A percentile compares a stretch with the other conserved stretches of the same genome.
phyloP scores from a whole-genome alignment of 2,888 invertebrate genomes.

The Leucania comma region DNA sequence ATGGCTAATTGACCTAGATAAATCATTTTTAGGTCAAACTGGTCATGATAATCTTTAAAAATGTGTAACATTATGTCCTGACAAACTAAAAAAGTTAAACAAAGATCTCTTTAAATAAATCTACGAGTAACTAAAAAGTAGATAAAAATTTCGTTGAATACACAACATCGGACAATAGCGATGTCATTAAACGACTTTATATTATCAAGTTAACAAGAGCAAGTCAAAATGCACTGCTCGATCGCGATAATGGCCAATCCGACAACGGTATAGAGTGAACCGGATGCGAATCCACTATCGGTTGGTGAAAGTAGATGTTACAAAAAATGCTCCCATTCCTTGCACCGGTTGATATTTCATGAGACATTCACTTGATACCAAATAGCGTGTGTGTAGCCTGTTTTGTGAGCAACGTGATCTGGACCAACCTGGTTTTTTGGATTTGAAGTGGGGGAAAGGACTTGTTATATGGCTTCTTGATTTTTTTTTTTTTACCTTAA shows the following conservation, averaged over 20 bases:
- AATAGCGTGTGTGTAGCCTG: slow-evolving; percentile 65
- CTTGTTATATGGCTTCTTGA: slow-evolving; percentile 18
- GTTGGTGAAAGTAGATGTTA: slow-evolving; percentile 89
- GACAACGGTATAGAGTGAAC: slow-evolving; percentile 85
- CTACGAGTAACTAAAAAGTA: slow-evolving; percentile 20
- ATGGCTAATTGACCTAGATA: slow-evolving; percentile 17
- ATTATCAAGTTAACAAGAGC: slow-evolving; percentile 61
- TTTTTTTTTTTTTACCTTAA: neutral
- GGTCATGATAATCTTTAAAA: neutral
- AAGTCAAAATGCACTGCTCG: slow-evolving; percentile 71
- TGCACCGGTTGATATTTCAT: slow-evolving; percentile 87
- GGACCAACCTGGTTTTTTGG: slow-evolving; percentile 54
- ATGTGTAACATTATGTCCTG: neutral
- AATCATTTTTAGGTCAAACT: neutral
- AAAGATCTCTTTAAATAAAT: slow-evolving; percentile 3
- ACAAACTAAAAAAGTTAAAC: neutral
- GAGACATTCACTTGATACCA: slow-evolving; percentile 85
- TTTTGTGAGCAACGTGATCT: slow-evolving; percentile 61
- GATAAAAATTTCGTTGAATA: slow-evolving; percentile 16
- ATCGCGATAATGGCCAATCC: slow-evolving; percentile 80
- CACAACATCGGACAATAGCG: slow-evolving; percentile 19
- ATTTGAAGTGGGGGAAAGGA: slow-evolving; percentile 30
- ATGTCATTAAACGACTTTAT: slow-evolving; percentile 50
- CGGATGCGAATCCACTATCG: slow-evolving; percentile 88
- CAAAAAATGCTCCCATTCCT: slow-evolving; percentile 91